Percentiles rank a stretch among this genome's conserved stretches.
These are phyloP conservation scores for Carapus acus DNA, from an alignment of 2,797 vertebrate genomes.

Conservation along the genomic window DNA sequence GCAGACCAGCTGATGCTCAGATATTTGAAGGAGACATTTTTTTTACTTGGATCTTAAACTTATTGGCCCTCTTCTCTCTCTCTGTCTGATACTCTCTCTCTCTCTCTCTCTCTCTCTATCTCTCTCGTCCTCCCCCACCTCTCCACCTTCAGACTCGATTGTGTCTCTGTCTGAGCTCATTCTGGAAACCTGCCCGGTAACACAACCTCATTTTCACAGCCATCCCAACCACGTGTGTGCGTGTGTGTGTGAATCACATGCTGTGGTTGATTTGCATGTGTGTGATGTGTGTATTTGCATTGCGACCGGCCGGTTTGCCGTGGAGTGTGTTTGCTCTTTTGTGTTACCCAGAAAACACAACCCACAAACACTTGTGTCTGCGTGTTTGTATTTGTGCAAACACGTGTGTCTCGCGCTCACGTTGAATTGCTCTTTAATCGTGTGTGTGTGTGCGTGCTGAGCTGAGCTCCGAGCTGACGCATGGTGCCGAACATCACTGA, in stretches of 20 bases:
- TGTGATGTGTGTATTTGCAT: slow-evolving; percentile 39
- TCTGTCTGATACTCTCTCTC: slow-evolving; percentile 26
- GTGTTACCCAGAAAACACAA: not conserved
- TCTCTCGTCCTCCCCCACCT: not conserved
- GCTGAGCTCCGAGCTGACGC: slow-evolving; percentile 21
- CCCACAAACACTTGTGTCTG: slow-evolving; percentile 12
- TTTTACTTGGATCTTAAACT: slow-evolving; percentile 26
- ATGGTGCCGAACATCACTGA: slow-evolving; percentile 29
- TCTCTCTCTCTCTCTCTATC: slow-evolving; percentile 17
- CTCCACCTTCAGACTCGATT: slow-evolving; percentile 73
- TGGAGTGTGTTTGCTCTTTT: slow-evolving; percentile 8
- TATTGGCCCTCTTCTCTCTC: slow-evolving; percentile 22
- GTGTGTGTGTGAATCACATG: slow-evolving; percentile 32
- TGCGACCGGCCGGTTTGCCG: too few species aligned
- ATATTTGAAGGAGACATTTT: slow-evolving; percentile 8
- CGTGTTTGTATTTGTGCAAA: slow-evolving; percentile 20
- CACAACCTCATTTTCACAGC: slow-evolving; percentile 25
- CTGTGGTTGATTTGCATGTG: slow-evolving; percentile 59
- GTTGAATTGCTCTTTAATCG: too few species aligned
- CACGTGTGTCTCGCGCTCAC: slow-evolving; percentile 14
- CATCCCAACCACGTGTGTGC: slow-evolving; percentile 32
- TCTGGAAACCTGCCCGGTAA: slow-evolving; percentile 76
- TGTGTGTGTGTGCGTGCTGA: too few species aligned
- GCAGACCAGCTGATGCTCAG: slow-evolving; percentile 38
- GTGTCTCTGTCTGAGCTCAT: slow-evolving; percentile 76